Evolutionary conservation across 1,140 invertebrate genomes (phyloP), one percentile per base, ranked within the genome.

Genomic region (Megalopta genalis): DNA sequence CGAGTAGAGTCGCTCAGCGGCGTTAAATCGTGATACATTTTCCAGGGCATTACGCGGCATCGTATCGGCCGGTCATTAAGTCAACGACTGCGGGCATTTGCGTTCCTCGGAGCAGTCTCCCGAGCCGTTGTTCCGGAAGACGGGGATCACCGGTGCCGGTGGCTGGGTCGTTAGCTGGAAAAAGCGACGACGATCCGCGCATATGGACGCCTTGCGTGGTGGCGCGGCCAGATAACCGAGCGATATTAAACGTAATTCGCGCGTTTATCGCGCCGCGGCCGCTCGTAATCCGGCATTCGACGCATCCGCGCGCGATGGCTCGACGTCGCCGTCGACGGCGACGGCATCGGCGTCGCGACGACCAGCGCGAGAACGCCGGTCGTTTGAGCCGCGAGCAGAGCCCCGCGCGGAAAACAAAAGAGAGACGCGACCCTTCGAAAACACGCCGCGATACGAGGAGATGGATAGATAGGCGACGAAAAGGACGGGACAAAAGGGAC

Each of bases 161-260:
- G 6, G 16, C 5, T 6, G 1, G 14, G 0, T 18, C 2, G 39
- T 16, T 39, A 12, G 16, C 59, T 27, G 23, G 46, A 7, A 57
- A 62, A 18, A 67, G 23, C 25, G 68, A 14, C 16, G 21, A 73
- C 46, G 49, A 49, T 65, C 39, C 76, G 39, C 25, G 49, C 46
- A 9, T 49, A 57, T 54, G 32, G 77, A 59, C 32, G 62, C 62
- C 12, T 52, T 10, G 66, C 42, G 32, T 25, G 18, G 59, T 64
- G 76, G 75, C 57, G 67, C 23, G 57, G 5, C 39, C 75, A 77
- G 81, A 86, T 86, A 86, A 86, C 69, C 69, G 76, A 10, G 52
- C 83, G 84, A 86, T 84, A 89, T 90, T 86, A 87, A 88, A 67
- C 83, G 88, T 88, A 88, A 89, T 89, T 90, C 85, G 84, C 77